Percentiles rank a stretch among this genome's conserved stretches.
Conservation (phyloP, 2,888 invertebrate species). For the Meandrusa payeni region DNA sequence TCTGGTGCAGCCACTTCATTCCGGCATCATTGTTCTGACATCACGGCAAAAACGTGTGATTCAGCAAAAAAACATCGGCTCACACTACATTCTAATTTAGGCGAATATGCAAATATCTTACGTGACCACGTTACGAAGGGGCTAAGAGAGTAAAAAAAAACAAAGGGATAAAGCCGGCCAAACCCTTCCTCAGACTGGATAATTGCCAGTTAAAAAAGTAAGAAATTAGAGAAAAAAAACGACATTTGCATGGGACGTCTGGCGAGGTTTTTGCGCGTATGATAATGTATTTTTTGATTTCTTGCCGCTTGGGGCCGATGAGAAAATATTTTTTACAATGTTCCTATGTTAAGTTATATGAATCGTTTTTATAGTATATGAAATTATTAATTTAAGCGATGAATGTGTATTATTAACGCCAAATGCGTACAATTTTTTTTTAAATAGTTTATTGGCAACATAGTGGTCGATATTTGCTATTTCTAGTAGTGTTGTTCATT, state of each 20-base stretch:
- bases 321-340: slow-evolving; percentile 69
- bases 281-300: slow-evolving; percentile 47
- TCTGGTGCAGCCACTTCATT: slow-evolving; percentile 54
- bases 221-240: slow-evolving; percentile 63
- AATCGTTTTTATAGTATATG: too few species aligned
- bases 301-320: slow-evolving; percentile 55
- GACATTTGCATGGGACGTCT: slow-evolving; percentile 66
- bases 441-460: too few species aligned
- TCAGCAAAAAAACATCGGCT: slow-evolving; percentile 58
- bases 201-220: slow-evolving; percentile 66
- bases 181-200: slow-evolving; percentile 64
- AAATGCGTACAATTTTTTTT: too few species aligned
- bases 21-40: slow-evolving; percentile 52
- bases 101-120: slow-evolving; percentile 72
- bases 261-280: slow-evolving; percentile 54
- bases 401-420: too few species aligned
- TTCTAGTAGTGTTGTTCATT: too few species aligned
- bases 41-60: slow-evolving; percentile 73
- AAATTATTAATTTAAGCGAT: too few species aligned
- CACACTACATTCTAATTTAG: slow-evolving; percentile 67
- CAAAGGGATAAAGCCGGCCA: slow-evolving; percentile 59
- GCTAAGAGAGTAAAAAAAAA: slow-evolving; percentile 65
- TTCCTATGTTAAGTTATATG: slow-evolving; percentile 41
- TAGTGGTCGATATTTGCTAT: too few species aligned
- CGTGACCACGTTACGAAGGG: slow-evolving; percentile 78